Evolutionary conservation across 2,113 vertebrate species (phyloP), one percentile per base, ranked within the genome.

Genomic region (Hippocampus abdominalis): DNA sequence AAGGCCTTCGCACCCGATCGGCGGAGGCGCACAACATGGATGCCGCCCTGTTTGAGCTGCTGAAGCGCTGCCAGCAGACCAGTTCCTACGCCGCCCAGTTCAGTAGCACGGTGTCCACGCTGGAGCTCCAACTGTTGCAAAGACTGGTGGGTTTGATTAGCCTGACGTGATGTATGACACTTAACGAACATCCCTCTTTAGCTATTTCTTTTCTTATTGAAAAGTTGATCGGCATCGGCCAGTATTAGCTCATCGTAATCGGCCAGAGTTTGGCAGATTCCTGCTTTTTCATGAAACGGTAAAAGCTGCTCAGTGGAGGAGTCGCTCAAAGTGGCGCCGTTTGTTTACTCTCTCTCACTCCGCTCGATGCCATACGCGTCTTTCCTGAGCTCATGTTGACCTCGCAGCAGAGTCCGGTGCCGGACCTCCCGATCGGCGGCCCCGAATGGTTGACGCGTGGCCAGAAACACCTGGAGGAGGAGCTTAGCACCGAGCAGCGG

Each of bases 1-100:
- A 99, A 87, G 92, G 96, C 32, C 91, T 99, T 25, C 94, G 97
- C 27, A 99, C 95, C 0, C 94, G 97, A 62, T 96, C 96, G 64
- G 88, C 94, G 0, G 97, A 99, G 83, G 95, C 96, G 49, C 93
- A 97, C 67, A 98, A 91, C 81, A 92, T 98, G 56, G 97, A 99
- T 12, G 82, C 94, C 2, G 90, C 96, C 0, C 88, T 98, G 80
- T 98, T 99, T 74, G 97, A 99, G 25, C 91, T 99, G 64, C 92
- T 98, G 81, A 98, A 99, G 78, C 95, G 96, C 49, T 98, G 96
- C 68, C 97, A 98, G 67, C 95, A 97, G 29, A 98, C 98, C 82
- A 98, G 96, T 74, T 96, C 96, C 0, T 98, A 96, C 61, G 95
- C 97, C 0, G 94, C 97, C 0, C 96, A 98, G 91, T 98, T 98